phyloP scores from a whole-genome alignment of 35 echinoderm and acorn worm species.

The Heliocidaris erythrogramma region DNA sequence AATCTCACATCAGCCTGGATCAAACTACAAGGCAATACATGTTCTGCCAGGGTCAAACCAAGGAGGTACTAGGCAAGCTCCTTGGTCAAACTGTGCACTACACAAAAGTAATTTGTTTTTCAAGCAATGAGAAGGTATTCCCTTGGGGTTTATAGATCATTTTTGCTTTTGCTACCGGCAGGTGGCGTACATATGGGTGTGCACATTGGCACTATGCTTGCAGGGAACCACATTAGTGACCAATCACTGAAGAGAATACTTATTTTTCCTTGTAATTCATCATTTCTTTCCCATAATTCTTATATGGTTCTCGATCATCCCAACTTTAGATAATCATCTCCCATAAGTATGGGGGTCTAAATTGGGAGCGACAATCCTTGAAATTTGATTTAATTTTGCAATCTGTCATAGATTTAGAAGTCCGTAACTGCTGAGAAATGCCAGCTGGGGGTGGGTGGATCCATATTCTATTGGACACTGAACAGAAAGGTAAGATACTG shows the following conservation, averaged over 20 bases:
- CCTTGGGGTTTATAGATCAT: not conserved
- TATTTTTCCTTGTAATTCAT: not conserved
- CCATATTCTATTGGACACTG: not conserved
- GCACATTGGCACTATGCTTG: not conserved
- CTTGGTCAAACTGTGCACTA: not conserved
- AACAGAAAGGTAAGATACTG: not conserved
- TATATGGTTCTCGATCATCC: not conserved
- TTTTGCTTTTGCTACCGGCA: not conserved
- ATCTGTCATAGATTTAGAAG: not conserved
- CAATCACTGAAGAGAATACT: not conserved
- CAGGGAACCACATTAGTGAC: not conserved
- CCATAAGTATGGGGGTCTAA: not conserved
- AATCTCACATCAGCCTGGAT: not conserved
- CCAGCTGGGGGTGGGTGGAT: not conserved
- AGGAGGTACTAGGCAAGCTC: too few relatives aligned
- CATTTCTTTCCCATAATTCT: not conserved
- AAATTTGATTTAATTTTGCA: slow-evolving; percentile 10
- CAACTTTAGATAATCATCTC: not conserved
- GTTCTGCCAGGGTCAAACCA: not conserved
- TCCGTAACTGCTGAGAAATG: slow-evolving; percentile 1
- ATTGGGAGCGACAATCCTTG: not conserved
- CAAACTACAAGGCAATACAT: not conserved
- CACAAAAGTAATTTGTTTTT: not conserved
- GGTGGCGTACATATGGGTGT: not conserved
- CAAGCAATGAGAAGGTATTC: not conserved